These are phyloP conservation scores for Tinamus major DNA, from an alignment of 2,797 vertebrate species.

Conservation along the genomic window DNA sequence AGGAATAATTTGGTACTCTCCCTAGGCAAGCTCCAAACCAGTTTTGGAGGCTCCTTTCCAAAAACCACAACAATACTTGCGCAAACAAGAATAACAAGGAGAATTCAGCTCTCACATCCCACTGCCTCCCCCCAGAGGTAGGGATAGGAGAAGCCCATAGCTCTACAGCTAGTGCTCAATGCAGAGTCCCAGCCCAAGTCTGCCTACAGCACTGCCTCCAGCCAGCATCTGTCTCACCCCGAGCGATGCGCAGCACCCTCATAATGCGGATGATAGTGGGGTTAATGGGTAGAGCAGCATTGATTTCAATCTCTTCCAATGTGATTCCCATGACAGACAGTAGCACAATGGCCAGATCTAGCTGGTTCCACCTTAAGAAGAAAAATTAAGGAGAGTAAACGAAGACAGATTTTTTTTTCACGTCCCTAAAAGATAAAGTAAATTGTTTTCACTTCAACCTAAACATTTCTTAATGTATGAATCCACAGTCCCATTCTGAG, in stretches of 20 bases:
- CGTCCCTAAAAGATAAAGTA: not conserved
- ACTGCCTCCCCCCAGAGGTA: not conserved
- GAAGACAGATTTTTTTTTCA: not conserved
- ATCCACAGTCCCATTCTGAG: slow-evolving; percentile 1
- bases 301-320: slow-evolving; percentile 96
- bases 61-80: not conserved
- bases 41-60: not conserved
- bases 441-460: slow-evolving; percentile 6
- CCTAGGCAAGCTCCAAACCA: not conserved
- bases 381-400: slow-evolving; percentile 12
- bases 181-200: not conserved
- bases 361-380: slow-evolving; percentile 91
- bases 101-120: not conserved
- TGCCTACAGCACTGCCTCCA: not conserved
- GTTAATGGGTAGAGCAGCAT: slow-evolving; percentile 94
- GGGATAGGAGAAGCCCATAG: rapidly evolving
- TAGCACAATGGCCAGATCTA: slow-evolving; percentile 95
- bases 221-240: slow-evolving; percentile 81
- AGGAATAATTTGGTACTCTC: not conserved
- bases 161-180: not conserved
- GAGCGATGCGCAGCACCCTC: slow-evolving; percentile 93
- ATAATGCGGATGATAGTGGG: slow-evolving; percentile 98
- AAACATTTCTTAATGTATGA: slow-evolving; percentile 2
- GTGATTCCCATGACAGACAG: slow-evolving; percentile 97
- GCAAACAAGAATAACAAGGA: not conserved